Conservation (phyloP, 2,113 vertebrate genomes). For the Istiophorus platypterus region DNA sequence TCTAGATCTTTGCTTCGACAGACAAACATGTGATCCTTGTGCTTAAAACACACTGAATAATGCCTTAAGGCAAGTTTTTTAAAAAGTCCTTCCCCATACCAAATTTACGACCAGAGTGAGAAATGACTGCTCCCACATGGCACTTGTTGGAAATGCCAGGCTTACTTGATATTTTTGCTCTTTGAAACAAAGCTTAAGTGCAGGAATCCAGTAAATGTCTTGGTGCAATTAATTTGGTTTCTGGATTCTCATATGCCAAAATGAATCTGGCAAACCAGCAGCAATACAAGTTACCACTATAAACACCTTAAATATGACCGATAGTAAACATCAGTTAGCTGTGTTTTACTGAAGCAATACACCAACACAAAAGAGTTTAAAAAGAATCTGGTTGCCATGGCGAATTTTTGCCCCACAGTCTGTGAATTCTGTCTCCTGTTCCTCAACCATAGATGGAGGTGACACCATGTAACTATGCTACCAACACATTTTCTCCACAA, state of each 20-base stretch:
- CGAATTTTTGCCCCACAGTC: constrained; percentile 59
- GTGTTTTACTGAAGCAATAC: constrained; percentile 5
- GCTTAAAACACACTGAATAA: constrained; percentile 44
- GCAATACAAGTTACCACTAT: neutral
- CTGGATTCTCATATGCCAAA: neutral
- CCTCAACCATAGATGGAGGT: constrained; percentile 64
- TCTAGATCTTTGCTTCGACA: constrained; percentile 42
- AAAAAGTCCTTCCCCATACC: constrained; percentile 28
- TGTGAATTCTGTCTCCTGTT: constrained; percentile 70
- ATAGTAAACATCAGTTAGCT: constrained; percentile 17
- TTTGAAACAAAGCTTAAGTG: neutral
- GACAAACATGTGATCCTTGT: constrained; percentile 45
- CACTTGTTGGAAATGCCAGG: constrained; percentile 48
- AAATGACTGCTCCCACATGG: constrained; percentile 31
- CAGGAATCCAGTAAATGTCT: neutral
- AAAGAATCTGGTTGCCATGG: constrained; percentile 51
- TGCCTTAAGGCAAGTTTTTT: constrained; percentile 48
- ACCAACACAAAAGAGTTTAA: constrained; percentile 32
- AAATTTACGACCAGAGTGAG: constrained; percentile 28
- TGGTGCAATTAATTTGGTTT: constrained; percentile 5
- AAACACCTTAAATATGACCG: constrained; percentile 14
- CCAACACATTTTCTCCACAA: constrained; percentile 63
- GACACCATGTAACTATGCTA: constrained; percentile 72
- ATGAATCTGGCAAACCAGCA: constrained; percentile 9
- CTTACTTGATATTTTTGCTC: neutral